A percentile compares a stretch with the other conserved stretches of the same genome.
Evolutionary conservation across 92 coral and sea anemone genomes (phyloP).

Genomic region (Virgularia gustaviana): DNA sequence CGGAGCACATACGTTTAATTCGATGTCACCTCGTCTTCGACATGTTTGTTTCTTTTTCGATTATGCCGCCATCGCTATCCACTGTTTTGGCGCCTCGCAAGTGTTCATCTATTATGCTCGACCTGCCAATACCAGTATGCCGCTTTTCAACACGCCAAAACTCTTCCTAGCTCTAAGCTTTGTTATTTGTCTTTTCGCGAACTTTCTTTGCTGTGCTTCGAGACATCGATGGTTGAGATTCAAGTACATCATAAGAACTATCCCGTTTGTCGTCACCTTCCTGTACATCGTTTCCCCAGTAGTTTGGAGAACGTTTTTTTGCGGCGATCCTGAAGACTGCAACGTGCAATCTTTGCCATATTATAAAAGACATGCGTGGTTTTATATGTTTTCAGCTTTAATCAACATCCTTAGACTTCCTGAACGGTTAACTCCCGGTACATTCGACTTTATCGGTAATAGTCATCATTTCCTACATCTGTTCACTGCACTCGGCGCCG

Average conservation of each 20-base stretch:
- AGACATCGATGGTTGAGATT: slow-evolving; percentile 75
- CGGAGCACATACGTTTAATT: slow-evolving; percentile 83
- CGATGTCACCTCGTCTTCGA: slow-evolving; percentile 76
- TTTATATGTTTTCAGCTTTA: slow-evolving; percentile 72
- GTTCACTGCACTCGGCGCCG: slow-evolving; percentile 74
- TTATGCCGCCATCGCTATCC: slow-evolving; percentile 86
- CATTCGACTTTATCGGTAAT: slow-evolving; percentile 80
- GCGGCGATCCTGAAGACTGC: slow-evolving; percentile 60
- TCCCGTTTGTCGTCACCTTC: slow-evolving; percentile 65
- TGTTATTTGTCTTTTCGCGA: slow-evolving; percentile 58
- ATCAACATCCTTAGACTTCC: slow-evolving; percentile 81
- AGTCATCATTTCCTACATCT: slow-evolving; percentile 95
- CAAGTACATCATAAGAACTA: slow-evolving; percentile 75
- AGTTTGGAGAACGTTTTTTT: slow-evolving; percentile 59
- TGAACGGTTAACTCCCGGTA: slow-evolving; percentile 77
- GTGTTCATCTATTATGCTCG: slow-evolving; percentile 86
- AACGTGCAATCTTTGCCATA: slow-evolving; percentile 63
- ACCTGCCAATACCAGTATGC: slow-evolving; percentile 59
- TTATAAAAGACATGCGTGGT: slow-evolving; percentile 72
- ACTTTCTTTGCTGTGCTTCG: slow-evolving; percentile 80
- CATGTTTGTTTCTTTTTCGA: slow-evolving; percentile 93
- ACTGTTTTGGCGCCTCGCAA: slow-evolving; percentile 82
- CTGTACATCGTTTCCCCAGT: slow-evolving; percentile 71
- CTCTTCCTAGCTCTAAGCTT: slow-evolving; percentile 58
- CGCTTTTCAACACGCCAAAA: slow-evolving; percentile 48